A percentile compares a stretch with the other conserved stretches of the same genome.
These are phyloP conservation scores for Epirrhoe alternata DNA, from an alignment of 2,888 invertebrate genomes.

Conservation along the genomic window DNA sequence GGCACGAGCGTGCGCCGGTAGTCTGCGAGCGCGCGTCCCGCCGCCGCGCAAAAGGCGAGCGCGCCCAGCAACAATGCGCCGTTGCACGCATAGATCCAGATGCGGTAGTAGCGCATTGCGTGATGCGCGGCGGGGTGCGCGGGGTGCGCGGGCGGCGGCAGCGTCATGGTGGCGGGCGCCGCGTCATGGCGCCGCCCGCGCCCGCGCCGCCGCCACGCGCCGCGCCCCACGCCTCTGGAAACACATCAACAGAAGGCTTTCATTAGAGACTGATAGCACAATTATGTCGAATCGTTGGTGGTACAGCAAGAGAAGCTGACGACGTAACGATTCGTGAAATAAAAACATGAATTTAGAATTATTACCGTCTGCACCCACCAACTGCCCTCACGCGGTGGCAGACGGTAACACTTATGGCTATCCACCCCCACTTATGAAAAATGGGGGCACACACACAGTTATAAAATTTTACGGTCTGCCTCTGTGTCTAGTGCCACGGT, in stretches of 20 bases:
- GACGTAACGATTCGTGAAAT: too few relatives aligned
- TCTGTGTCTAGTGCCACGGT: too few relatives aligned
- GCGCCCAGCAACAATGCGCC: slow-evolving; percentile 93
- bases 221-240: slow-evolving; percentile 83
- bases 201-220: slow-evolving; percentile 84
- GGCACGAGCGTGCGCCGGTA: slow-evolving; percentile 90
- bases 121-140: slow-evolving; percentile 85
- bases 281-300: not conserved
- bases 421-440: too few relatives aligned
- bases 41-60: slow-evolving; percentile 91
- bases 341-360: too few relatives aligned
- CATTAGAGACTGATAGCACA: slow-evolving; percentile 1
- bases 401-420: too few relatives aligned
- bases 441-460: too few relatives aligned
- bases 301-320: too few relatives aligned
- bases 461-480: too few relatives aligned
- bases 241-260: slow-evolving; percentile 41
- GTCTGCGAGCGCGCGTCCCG: slow-evolving; percentile 89
- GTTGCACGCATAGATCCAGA: slow-evolving; percentile 97
- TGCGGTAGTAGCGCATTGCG: slow-evolving; percentile 92
- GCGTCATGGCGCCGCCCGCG: slow-evolving; percentile 84
- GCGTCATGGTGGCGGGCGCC: slow-evolving; percentile 86
- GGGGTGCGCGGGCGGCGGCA: slow-evolving; percentile 84
- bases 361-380: too few relatives aligned
- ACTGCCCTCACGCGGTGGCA: too few relatives aligned